Base-by-base conservation (phyloP, 2,113 vertebrate species). In the Larimichthys polyactis region DNA sequence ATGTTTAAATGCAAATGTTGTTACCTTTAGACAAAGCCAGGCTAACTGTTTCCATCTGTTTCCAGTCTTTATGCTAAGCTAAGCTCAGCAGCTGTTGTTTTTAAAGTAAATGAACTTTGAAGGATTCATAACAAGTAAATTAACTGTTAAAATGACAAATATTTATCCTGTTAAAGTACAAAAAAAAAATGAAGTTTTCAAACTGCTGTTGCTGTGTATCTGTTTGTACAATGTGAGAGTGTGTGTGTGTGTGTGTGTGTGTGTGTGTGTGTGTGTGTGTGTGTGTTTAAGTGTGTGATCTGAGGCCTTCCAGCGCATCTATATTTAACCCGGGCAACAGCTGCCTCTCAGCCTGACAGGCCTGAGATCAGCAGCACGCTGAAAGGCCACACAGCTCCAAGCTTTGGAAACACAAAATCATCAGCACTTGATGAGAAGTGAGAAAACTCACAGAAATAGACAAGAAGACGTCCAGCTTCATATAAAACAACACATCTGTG, bases 321-420 rank as follows among this genome's bases (percentile, higher is more conserved):
- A 91, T 92, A 86, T 88, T 78, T 86, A 81, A 52, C 24, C n/a
- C 0, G 52, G 14, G 78, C 16, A 32, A 87, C 91, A 92, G 91
- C 91, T 92, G 91, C 68, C 63, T 69, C 24, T 10, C 63, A 57
- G 77, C 7, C 54, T n/a, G 46, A 12, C 70, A 43, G 80, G 73
- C 80, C 72, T 65, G 67, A 55, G 36, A 72, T 67, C 70, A 52
- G 77, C 32, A 17, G 66, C 58, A 7, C 40, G 7, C 49, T 48
- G 11, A 46, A 8, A 77, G 69, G 54, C 71, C 68, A 12, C 29
- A 17, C 43, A 51, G 71, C 65, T 40, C 10, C 17, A 4, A 46
- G 72, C 67, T 51, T 24, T 15, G 29, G 69, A 2, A 36, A 49
- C 36, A n/a, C 4, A 46, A 49, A 5, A 49, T n/a, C 48, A 75